Evolutionary conservation across 1,140 invertebrate species (phyloP).

Genomic region (Diorhabda sublineata): DNA sequence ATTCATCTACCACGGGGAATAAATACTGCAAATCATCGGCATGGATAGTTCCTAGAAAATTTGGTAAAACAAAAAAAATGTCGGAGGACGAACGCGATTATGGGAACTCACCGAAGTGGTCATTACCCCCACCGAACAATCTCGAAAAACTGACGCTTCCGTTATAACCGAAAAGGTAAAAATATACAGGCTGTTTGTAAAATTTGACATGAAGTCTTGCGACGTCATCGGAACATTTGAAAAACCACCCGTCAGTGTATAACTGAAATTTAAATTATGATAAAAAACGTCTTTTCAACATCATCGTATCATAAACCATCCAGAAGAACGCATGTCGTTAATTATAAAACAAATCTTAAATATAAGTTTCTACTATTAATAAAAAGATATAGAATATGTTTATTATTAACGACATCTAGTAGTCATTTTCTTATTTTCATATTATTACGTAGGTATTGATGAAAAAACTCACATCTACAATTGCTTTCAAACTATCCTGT

Average conservation of each 20-base stretch:
- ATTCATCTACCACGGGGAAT: constrained; percentile 60
- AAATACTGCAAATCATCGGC: constrained; percentile 70
- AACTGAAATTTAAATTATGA: constrained; percentile 50
- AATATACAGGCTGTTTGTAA: constrained; percentile 54
- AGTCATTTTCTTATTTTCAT: too few species aligned
- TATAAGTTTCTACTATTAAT: too few species aligned
- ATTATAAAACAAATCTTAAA: too few species aligned
- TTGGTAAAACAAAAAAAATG: neutral
- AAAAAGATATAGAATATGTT: too few species aligned
- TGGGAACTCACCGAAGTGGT: constrained; percentile 54
- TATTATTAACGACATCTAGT: too few species aligned
- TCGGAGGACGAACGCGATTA: neutral
- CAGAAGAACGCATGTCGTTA: too few species aligned
- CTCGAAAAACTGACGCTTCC: constrained; percentile 64
- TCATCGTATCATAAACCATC: too few species aligned
- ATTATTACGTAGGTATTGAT: too few species aligned
- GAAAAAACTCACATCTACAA: constrained; percentile 52
- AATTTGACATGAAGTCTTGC: constrained; percentile 51
- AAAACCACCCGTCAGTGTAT: constrained; percentile 67
- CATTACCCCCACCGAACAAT: constrained; percentile 59
- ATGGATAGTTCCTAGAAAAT: constrained; percentile 58
- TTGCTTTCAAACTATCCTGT: constrained; percentile 48
- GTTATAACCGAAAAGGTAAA: constrained; percentile 63
- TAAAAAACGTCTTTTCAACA: too few species aligned
- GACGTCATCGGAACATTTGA: constrained; percentile 55